These are phyloP conservation scores for Paedocypris sp. DNA, from an alignment of 2,113 vertebrate species.

Conservation along the genomic window DNA sequence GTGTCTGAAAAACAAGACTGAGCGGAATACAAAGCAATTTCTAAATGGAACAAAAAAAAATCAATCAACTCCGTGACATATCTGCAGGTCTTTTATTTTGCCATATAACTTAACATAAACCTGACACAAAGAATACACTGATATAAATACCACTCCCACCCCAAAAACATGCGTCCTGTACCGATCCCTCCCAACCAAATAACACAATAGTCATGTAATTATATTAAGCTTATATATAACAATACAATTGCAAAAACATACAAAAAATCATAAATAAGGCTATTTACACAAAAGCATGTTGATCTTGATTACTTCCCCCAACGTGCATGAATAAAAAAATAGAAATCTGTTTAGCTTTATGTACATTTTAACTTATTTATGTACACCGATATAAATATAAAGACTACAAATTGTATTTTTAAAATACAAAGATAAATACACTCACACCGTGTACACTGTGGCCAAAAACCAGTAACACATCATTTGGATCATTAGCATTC, in stretches of 20 bases:
- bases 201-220: constrained; percentile 38
- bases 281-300: constrained; percentile 56
- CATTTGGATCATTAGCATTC: constrained; percentile 96
- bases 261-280: constrained; percentile 60
- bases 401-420: constrained; percentile 99
- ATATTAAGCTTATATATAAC: constrained; percentile 44
- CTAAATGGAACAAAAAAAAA: neutral
- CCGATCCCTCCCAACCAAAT: constrained; percentile 23
- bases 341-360: constrained; percentile 90
- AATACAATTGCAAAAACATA: constrained; percentile 51
- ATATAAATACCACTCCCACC: constrained; percentile 33
- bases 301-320: constrained; percentile 55
- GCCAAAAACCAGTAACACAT: constrained; percentile 73
- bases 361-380: constrained; percentile 53
- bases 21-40: neutral
- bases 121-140: constrained; percentile 34
- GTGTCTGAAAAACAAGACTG: neutral
- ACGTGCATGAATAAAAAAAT: constrained; percentile 97
- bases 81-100: constrained; percentile 24
- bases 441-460: constrained; percentile 92
- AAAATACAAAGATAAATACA: constrained; percentile 99
- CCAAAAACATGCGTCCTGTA: constrained; percentile 8
- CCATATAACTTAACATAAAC: constrained; percentile 20
- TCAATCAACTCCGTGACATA: neutral
- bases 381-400: constrained; percentile 84